A percentile compares a stretch with the other conserved stretches of the same genome.
Evolutionary conservation across 2,888 invertebrate species (phyloP).

Genomic region (Tenthredo scrophulariae): DNA sequence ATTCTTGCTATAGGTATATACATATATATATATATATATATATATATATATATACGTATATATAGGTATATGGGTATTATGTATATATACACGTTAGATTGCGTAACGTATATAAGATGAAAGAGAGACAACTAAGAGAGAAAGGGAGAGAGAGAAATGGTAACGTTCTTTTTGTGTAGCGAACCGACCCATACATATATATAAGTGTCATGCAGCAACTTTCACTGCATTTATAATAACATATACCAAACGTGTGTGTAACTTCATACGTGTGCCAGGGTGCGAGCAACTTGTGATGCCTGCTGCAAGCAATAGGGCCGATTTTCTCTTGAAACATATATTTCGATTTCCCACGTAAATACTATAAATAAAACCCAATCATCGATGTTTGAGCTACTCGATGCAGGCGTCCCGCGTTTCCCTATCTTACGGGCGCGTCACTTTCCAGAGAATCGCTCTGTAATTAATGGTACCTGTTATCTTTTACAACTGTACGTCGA

Average conservation of each 20-base stretch:
- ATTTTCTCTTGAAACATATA: constrained; percentile 30
- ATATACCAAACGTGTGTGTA: not conserved
- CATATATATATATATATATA: not conserved
- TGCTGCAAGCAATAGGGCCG: constrained; percentile 24
- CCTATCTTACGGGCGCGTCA: too few relatives aligned
- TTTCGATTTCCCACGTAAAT: too few relatives aligned
- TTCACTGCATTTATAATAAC: constrained; percentile 66
- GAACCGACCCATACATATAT: constrained; percentile 24
- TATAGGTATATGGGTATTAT: too few relatives aligned
- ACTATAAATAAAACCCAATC: too few relatives aligned
- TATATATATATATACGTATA: not conserved
- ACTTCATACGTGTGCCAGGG: constrained; percentile 52
- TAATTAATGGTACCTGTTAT: not conserved
- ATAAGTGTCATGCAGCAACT: constrained; percentile 62
- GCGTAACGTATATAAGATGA: constrained; percentile 12
- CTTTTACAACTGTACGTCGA: not conserved
- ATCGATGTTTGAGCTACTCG: too few relatives aligned
- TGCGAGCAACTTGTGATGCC: not conserved
- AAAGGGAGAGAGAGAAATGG: constrained; percentile 63
- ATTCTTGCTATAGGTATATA: not conserved
- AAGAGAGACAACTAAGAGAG: constrained; percentile 1
- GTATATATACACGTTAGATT: not conserved
- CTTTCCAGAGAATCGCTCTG: too few relatives aligned
- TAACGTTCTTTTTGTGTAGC: constrained; percentile 64
- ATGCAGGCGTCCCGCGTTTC: too few relatives aligned